Base-by-base conservation (phyloP, 2,113 vertebrate species). In the Morone saxatilis region DNA sequence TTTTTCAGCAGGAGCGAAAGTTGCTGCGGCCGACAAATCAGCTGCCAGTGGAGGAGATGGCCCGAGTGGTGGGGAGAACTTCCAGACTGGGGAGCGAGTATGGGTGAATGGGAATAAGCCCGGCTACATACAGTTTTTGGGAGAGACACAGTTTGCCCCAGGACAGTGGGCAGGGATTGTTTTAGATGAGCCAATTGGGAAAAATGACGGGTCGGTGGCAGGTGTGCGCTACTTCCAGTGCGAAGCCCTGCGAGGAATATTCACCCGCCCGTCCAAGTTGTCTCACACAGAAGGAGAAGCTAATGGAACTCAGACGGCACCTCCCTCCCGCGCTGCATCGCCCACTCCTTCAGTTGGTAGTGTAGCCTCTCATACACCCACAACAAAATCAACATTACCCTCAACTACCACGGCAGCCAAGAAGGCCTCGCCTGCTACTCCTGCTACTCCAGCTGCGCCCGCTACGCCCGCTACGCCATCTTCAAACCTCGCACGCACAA, bases 31-130 rank as follows among this genome's bases (percentile, higher is more conserved):
- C 0, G 86, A 88, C 66, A 98, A 99, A 86, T 94, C 96, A 13
- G 7, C 90, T 76, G n/a, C 92, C 22, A 80, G 91, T 71, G 94
- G 11, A 13, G 94, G 91, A 13, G 97, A 97, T 50, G 41, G 76
- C 0, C 94, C 97, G 25, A 95, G 95, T 17, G 95, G 95, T 66
- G 96, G 96, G 88, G 97, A 99, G 73, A 96, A 93, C 89, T 99
- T 98, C 81, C 90, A 96, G 76, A 92, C 98, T 1, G 98, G 97
- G 25, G 98, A 99, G n/a, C 96, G 96, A n/a, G 98, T 99, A 14
- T 99, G 98, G 98, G 99, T 99, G 69, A 99, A 99, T 20, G 98
- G 98, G 9, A 99, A 97, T 86, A 99, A 99, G 76, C 97, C 98
- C 0, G 98, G 98, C 38, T 95, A 94, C 54, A 95, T 99, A 83